Evolutionary conservation across 2,888 invertebrate species (phyloP).

Genomic region (Atrina japonica): DNA sequence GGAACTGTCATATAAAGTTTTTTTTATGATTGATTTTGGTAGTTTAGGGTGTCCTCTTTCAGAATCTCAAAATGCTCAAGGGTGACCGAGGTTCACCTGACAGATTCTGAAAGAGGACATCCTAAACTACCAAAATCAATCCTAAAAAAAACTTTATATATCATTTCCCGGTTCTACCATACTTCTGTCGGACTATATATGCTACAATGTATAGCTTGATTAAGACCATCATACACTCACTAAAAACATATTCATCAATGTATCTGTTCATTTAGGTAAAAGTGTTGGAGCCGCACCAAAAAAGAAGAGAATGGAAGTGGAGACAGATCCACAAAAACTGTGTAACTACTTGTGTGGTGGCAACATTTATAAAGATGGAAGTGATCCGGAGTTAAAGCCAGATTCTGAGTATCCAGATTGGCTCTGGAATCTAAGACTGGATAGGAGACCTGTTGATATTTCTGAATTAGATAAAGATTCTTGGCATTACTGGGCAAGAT

Average conservation of each 20-base stretch:
- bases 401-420: conserved; percentile 95
- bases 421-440: conserved; percentile 90
- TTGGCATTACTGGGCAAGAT: conserved; percentile 90
- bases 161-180: background rate
- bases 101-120: too few relatives aligned
- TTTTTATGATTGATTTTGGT: too few relatives aligned
- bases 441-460: conserved; percentile 84
- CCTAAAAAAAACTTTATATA: too few relatives aligned
- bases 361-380: conserved; percentile 87
- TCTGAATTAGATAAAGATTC: conserved; percentile 89
- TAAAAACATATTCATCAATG: background rate
- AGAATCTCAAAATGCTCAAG: too few relatives aligned
- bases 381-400: conserved; percentile 88
- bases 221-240: too few relatives aligned
- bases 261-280: background rate
- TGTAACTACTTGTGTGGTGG: conserved; percentile 91
- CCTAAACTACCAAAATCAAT: too few relatives aligned
- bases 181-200: too few relatives aligned
- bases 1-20: too few relatives aligned
- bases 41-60: too few relatives aligned
- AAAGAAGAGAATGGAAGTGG: conserved; percentile 83
- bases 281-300: conserved; percentile 30
- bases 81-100: too few relatives aligned
- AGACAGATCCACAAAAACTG: conserved; percentile 90
- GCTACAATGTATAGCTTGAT: background rate